Evolutionary conservation across 2,888 invertebrate species (phyloP).

Genomic region (Drosophila siamana): DNA sequence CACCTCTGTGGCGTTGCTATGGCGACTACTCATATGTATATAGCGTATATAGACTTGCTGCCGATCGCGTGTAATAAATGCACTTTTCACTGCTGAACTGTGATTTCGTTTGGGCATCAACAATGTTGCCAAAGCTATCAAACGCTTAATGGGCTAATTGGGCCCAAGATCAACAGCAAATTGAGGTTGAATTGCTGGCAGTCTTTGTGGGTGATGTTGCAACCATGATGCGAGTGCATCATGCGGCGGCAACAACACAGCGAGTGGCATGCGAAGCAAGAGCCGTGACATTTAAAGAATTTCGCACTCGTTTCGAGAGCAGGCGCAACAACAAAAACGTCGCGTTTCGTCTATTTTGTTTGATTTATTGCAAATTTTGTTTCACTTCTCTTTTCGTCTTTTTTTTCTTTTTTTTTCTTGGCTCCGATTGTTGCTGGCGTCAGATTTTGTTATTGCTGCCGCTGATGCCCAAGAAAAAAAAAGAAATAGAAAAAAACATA

Average conservation of each 20-base stretch:
- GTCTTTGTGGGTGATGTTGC: slow-evolving; percentile 15
- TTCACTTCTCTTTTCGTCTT: too few relatives aligned
- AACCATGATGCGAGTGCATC: too few relatives aligned
- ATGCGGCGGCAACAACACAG: too few relatives aligned
- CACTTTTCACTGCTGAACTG: too few relatives aligned
- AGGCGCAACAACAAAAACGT: slow-evolving; percentile 36
- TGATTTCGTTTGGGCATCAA: too few relatives aligned
- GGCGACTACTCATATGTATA: background rate
- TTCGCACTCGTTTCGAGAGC: slow-evolving; percentile 69
- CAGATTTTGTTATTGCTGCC: slow-evolving; percentile 38
- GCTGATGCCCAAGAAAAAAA: too few relatives aligned
- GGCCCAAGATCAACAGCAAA: background rate
- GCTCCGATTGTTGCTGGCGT: slow-evolving; percentile 31
- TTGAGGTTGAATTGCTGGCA: background rate
- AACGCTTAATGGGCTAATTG: background rate
- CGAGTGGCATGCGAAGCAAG: slow-evolving; percentile 55
- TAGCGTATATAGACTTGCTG: background rate
- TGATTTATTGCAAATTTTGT: slow-evolving; percentile 65
- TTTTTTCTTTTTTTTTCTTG: slow-evolving; percentile 35
- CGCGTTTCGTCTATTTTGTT: slow-evolving; percentile 68
- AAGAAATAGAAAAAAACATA: slow-evolving; percentile 44
- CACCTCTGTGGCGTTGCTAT: slow-evolving; percentile 9
- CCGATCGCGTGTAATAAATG: too few relatives aligned
- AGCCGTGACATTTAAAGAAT: slow-evolving; percentile 76
- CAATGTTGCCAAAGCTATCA: background rate